A percentile compares a stretch with the other conserved stretches of the same genome.
Evolutionary conservation across 2,113 vertebrate species (phyloP).

Genomic region (Microcebus griseorufus): DNA sequence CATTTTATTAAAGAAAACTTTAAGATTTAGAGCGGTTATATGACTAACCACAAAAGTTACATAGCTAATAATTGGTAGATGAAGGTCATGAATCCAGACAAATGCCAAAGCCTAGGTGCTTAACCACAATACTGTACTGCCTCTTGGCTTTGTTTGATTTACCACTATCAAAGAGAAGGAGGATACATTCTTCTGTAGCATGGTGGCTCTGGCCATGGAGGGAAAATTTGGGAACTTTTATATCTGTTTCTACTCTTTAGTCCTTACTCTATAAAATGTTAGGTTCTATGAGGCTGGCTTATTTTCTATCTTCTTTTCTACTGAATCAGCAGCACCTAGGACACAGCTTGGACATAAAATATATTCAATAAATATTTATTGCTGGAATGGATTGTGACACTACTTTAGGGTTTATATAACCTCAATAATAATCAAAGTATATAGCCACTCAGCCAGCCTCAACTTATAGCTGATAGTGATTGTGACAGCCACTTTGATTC

Average conservation of each 20-base stretch:
- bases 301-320: neutral
- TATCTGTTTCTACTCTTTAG: neutral
- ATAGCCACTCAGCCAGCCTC: neutral
- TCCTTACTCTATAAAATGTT: neutral
- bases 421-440: neutral
- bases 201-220: neutral
- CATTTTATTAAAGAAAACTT: neutral
- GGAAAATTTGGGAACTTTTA: neutral
- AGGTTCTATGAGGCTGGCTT: neutral
- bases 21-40: neutral
- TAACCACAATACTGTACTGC: neutral
- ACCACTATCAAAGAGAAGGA: neutral
- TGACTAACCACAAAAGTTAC: neutral
- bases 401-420: neutral
- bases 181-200: neutral
- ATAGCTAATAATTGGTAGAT: neutral
- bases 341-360: neutral
- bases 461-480: neutral
- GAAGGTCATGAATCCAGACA: neutral
- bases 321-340: neutral
- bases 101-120: neutral
- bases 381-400: neutral
- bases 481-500: neutral
- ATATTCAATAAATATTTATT: neutral
- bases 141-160: neutral